Conservation (phyloP, 2,113 vertebrate species). For the Cariama cristata region DNA sequence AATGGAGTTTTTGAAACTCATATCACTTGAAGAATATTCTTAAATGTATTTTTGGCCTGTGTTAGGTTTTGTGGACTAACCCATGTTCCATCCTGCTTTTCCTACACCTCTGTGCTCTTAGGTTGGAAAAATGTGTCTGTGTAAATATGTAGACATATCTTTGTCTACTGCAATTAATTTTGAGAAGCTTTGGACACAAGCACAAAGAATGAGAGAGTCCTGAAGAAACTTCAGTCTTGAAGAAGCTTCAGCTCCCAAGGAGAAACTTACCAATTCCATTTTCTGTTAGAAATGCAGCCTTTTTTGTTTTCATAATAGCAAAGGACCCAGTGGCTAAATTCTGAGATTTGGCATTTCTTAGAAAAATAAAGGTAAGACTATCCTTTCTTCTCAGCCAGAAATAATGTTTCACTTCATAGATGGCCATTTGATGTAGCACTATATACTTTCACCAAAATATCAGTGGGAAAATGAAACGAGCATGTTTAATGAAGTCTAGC, state of each 20-base stretch:
- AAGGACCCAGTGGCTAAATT: background rate
- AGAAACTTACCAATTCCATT: background rate
- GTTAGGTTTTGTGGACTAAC: background rate
- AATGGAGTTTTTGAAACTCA: background rate
- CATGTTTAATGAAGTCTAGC: background rate
- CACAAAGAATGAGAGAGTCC: background rate
- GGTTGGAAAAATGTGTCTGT: background rate
- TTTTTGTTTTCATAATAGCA: background rate
- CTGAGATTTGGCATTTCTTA: constrained; percentile 6
- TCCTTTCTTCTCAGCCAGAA: background rate
- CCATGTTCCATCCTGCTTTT: constrained; percentile 6
- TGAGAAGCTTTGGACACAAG: background rate
- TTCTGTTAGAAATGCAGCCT: constrained; percentile 8
- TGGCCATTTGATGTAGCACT: background rate
- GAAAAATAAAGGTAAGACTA: constrained; percentile 56
- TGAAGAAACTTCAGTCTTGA: constrained; percentile 9
- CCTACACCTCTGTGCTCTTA: background rate
- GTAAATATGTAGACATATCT: background rate
- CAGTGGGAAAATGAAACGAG: background rate
- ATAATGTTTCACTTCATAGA: background rate
- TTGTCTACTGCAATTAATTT: background rate
- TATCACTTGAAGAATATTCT: background rate
- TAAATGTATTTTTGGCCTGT: background rate
- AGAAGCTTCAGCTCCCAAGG: constrained; percentile 3
- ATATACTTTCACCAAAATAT: background rate